Evolutionary conservation across 1,140 invertebrate genomes (phyloP).

Genomic region (Euschistus heros): DNA sequence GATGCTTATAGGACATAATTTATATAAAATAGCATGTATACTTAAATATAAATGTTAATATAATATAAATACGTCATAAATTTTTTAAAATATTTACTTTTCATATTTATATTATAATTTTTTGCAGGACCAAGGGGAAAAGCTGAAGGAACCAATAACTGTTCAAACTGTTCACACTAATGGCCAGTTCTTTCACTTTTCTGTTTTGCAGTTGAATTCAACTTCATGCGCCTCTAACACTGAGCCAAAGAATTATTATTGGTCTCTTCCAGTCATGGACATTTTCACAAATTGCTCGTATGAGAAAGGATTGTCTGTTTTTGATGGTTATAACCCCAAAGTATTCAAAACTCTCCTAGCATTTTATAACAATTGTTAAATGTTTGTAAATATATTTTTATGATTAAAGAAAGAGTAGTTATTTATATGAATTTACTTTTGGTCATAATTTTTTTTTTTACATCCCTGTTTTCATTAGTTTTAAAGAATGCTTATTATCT

Average conservation of each 20-base stretch:
- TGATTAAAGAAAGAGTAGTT: too few relatives aligned
- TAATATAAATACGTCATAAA: too few relatives aligned
- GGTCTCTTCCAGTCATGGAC: constrained; percentile 49
- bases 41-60: too few relatives aligned
- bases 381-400: too few relatives aligned
- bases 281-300: constrained; percentile 58
- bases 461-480: too few relatives aligned
- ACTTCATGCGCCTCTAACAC: constrained; percentile 46
- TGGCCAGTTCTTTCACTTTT: constrained; percentile 63
- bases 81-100: background rate
- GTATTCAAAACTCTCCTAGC: constrained; percentile 65
- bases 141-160: constrained; percentile 46
- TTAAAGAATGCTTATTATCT: too few relatives aligned
- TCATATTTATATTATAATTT: background rate
- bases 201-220: constrained; percentile 76
- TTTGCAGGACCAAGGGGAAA: too few relatives aligned
- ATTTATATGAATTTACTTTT: too few relatives aligned
- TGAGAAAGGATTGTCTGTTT: constrained; percentile 46
- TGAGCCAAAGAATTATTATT: constrained; percentile 58
- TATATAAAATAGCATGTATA: too few relatives aligned
- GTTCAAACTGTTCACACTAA: constrained; percentile 71
- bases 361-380: constrained; percentile 53
- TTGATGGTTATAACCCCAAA: constrained; percentile 63
- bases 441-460: too few relatives aligned
- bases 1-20: too few relatives aligned